Evolutionary conservation across 2,113 vertebrate genomes (phyloP).

Genomic region (Halichoeres trimaculatus): DNA sequence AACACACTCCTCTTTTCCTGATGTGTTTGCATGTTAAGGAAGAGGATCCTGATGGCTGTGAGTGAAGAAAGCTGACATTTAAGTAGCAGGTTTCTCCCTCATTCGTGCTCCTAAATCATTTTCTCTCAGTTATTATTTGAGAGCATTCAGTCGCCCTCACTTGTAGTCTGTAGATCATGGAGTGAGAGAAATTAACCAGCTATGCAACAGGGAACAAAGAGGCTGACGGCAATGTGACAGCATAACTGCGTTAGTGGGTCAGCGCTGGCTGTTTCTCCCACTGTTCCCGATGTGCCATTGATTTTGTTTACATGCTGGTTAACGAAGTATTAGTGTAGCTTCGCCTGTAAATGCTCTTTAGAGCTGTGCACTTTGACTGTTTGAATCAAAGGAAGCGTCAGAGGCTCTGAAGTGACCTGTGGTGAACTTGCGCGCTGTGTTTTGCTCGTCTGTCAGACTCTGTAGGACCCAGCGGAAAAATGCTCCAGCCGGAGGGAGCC

Average conservation of each 20-base stretch:
- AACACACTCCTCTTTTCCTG: background rate
- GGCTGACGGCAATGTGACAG: background rate
- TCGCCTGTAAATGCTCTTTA: constrained; percentile 4
- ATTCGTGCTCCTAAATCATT: no score
- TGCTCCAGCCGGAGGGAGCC: constrained; percentile 63
- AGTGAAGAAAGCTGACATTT: background rate
- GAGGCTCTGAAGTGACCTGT: constrained; percentile 66
- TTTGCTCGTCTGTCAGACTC: constrained; percentile 47
- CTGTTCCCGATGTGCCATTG: background rate
- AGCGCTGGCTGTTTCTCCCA: background rate
- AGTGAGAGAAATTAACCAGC: background rate
- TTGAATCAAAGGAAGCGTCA: constrained; percentile 5
- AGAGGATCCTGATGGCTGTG: no score
- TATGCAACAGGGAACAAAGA: background rate
- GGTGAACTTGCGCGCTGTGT: constrained; percentile 69
- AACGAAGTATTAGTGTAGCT: background rate
- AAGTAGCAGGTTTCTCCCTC: no score
- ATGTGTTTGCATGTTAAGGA: no score
- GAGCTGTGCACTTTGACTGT: background rate
- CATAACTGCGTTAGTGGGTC: constrained; percentile 1
- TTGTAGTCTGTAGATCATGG: background rate
- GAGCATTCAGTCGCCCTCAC: background rate
- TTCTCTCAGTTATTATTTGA: no score
- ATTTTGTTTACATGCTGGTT: background rate
- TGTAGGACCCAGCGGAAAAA: constrained; percentile 85